Conservation (phyloP, 2,888 invertebrate genomes). For the Tiliacea aurago region DNA sequence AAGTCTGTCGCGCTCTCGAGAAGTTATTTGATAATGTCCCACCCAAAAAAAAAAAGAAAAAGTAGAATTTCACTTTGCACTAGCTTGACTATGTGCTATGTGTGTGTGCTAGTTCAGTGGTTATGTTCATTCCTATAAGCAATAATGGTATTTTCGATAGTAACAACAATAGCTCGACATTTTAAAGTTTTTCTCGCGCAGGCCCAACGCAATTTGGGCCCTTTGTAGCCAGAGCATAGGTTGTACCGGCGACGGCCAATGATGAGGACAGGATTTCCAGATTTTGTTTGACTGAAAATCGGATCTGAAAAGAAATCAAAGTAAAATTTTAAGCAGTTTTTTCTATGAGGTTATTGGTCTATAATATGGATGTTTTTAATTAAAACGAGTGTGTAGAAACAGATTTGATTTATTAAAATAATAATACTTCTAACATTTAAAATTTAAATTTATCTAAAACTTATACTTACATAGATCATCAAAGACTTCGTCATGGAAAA, state of each 20-base stretch:
- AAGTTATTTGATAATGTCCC: too few relatives aligned
- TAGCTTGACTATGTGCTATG: too few relatives aligned
- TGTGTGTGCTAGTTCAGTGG: constrained; percentile 21
- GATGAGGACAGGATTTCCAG: constrained; percentile 28
- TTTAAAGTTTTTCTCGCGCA: constrained; percentile 40
- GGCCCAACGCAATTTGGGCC: constrained; percentile 58
- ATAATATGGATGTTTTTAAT: neutral
- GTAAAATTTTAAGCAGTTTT: neutral
- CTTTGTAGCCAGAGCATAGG: constrained; percentile 49
- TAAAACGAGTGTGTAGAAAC: neutral
- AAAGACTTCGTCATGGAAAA: neutral
- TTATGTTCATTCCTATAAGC: constrained; percentile 45
- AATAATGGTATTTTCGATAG: constrained; percentile 36
- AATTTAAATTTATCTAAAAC: neutral
- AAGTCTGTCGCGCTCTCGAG: too few relatives aligned
- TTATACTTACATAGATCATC: too few relatives aligned
- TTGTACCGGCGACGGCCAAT: constrained; percentile 42
- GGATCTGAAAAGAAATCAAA: constrained; percentile 9
- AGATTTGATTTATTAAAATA: constrained; percentile 6
- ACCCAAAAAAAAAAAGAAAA: too few relatives aligned
- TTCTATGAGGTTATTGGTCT: neutral
- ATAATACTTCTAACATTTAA: neutral
- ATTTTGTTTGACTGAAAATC: constrained; percentile 21
- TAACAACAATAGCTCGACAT: constrained; percentile 35
- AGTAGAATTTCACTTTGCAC: too few relatives aligned